Evolutionary conservation across 2,113 vertebrate species (phyloP).

Genomic region (Puntigrus tetrazona): DNA sequence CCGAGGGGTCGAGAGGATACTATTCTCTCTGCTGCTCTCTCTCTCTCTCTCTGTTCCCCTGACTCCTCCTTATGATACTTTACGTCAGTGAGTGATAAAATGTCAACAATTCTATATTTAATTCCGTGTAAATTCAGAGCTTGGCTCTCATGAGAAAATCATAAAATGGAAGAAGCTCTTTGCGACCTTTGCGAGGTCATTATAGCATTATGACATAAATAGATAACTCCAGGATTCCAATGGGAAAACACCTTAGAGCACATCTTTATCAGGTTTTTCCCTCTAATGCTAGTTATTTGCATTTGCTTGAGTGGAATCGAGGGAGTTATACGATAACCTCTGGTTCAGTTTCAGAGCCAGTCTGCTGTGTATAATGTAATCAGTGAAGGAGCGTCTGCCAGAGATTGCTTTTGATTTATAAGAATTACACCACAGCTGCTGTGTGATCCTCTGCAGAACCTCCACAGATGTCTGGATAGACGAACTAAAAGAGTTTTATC

Average conservation of each 20-base stretch:
- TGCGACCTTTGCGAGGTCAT: not conserved
- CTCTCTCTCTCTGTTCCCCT: slow-evolving; percentile 29
- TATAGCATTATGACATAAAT: not conserved
- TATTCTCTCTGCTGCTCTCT: slow-evolving; percentile 3
- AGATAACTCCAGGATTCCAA: not conserved
- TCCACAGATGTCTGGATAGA: not conserved
- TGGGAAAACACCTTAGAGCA: not conserved
- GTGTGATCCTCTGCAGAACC: slow-evolving; percentile 13
- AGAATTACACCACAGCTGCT: slow-evolving; percentile 11
- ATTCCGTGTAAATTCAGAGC: slow-evolving; percentile 15
- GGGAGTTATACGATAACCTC: not conserved
- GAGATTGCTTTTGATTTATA: not conserved
- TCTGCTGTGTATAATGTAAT: slow-evolving; percentile 21
- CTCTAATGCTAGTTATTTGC: not conserved
- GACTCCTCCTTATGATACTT: slow-evolving; percentile 1
- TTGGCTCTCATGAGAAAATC: slow-evolving; percentile 22
- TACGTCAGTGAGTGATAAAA: slow-evolving; percentile 25
- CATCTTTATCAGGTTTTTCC: not conserved
- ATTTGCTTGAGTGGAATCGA: not conserved
- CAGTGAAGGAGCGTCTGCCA: slow-evolving; percentile 7
- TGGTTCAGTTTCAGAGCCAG: not conserved
- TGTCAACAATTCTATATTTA: slow-evolving; percentile 34
- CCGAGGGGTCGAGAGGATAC: slow-evolving; percentile 26
- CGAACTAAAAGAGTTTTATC: not conserved
- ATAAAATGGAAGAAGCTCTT: slow-evolving; percentile 5